A percentile compares a stretch with the other conserved stretches of the same genome.
Conservation (phyloP, 1,140 invertebrate species). For the Drosophila chauvacae region DNA sequence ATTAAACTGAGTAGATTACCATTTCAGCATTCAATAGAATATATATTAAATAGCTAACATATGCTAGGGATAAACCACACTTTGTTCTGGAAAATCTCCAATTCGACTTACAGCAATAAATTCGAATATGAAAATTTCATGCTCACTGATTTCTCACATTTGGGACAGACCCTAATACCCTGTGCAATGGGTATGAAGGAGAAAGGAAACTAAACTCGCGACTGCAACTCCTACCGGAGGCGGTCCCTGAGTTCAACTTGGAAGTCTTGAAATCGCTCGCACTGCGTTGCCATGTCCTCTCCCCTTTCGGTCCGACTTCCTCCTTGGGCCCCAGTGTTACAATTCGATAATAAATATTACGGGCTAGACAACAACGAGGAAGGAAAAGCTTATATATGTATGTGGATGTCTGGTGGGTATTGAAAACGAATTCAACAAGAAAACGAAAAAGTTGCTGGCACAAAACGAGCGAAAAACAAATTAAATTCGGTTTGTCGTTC, state of each 20-base stretch:
- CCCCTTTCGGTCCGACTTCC: slow-evolving; percentile 4
- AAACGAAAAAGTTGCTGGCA: slow-evolving; percentile 66
- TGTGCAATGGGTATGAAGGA: slow-evolving; percentile 4
- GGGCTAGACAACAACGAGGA: slow-evolving; percentile 73
- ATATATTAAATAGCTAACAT: background rate
- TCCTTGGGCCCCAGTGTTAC: slow-evolving; percentile 40
- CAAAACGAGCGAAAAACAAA: slow-evolving; percentile 77
- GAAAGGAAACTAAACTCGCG: slow-evolving; percentile 42
- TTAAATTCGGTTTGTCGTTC: slow-evolving; percentile 78
- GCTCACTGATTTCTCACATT: slow-evolving; percentile 9
- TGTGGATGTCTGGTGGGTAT: slow-evolving; percentile 30
- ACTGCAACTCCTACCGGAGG: slow-evolving; percentile 63
- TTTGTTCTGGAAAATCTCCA: background rate
- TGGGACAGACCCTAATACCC: slow-evolving; percentile 3
- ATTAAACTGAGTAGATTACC: background rate
- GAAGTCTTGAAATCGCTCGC: slow-evolving; percentile 68
- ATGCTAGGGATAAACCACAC: too few relatives aligned
- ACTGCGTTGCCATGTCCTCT: slow-evolving; percentile 62
- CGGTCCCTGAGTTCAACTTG: slow-evolving; percentile 37
- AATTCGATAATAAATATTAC: slow-evolving; percentile 82
- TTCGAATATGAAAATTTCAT: slow-evolving; percentile 8
- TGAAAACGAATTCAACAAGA: slow-evolving; percentile 58
- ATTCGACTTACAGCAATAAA: background rate
- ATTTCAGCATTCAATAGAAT: background rate
- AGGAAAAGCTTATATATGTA: slow-evolving; percentile 31